These are phyloP conservation scores for Phrynocephalus versicolor DNA, from an alignment of 2,113 vertebrate species.

Conservation along the genomic window DNA sequence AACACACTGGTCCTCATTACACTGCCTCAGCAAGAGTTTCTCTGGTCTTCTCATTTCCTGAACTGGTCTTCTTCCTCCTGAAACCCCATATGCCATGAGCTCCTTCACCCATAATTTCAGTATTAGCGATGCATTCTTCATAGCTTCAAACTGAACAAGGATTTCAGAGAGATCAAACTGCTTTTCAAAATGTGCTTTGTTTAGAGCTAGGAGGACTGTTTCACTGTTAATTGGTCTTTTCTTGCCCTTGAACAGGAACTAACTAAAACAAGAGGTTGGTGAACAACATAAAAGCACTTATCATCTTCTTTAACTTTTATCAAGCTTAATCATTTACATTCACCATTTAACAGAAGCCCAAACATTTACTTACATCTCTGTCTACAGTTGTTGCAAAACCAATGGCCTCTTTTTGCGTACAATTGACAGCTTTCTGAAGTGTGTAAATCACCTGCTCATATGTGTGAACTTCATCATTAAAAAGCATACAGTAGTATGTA, in stretches of 20 bases:
- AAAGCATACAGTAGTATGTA: slow-evolving; percentile 96
- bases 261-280: background rate
- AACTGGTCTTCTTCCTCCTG: background rate
- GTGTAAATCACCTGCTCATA: slow-evolving; percentile 99
- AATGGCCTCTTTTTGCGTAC: slow-evolving; percentile 95
- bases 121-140: background rate
- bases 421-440: slow-evolving; percentile 96
- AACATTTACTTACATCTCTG: slow-evolving; percentile 87
- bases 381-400: slow-evolving; percentile 97
- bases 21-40: background rate
- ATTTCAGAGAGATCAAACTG: background rate
- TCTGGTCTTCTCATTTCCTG: background rate
- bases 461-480: slow-evolving; percentile 98
- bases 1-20: too few relatives aligned
- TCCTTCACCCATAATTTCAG: background rate
- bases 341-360: slow-evolving; percentile 9
- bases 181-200: background rate
- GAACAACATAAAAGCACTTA: background rate
- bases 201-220: background rate
- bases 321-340: background rate
- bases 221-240: background rate
- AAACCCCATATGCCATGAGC: too few relatives aligned
- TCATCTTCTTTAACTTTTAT: slow-evolving; percentile 3
- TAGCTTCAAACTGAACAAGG: background rate
- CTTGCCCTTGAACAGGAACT: background rate